Percentiles rank a stretch among this genome's conserved stretches.
Evolutionary conservation across 35 echinoderm and acorn worm genomes (phyloP).

Genomic region (Anneissia japonica): DNA sequence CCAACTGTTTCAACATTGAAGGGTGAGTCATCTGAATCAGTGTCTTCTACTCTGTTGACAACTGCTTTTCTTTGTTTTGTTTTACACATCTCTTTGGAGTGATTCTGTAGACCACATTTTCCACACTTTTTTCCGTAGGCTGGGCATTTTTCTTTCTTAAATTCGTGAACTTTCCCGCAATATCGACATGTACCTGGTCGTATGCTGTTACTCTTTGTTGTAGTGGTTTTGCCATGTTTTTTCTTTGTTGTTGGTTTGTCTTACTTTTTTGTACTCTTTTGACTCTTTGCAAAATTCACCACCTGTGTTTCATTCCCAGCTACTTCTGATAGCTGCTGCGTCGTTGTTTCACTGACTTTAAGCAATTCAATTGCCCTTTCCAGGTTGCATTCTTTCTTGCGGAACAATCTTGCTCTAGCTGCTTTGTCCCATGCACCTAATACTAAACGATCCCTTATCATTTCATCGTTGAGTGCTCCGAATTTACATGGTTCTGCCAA

Average conservation of each 20-base stretch:
- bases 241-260: not conserved
- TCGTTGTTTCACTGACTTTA: constrained; percentile 21
- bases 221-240: not conserved
- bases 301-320: too few species aligned
- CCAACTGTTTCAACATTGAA: too few species aligned
- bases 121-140: constrained; percentile 15
- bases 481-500: constrained; percentile 28
- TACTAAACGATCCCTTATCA: constrained; percentile 42
- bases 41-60: too few species aligned
- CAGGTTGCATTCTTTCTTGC: constrained; percentile 12
- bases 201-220: not conserved
- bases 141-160: constrained; percentile 12
- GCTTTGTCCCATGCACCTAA: constrained; percentile 6
- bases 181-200: constrained; percentile 8
- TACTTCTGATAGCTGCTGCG: not conserved
- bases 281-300: too few species aligned
- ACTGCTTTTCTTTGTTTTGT: not conserved
- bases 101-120: not conserved
- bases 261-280: too few species aligned
- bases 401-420: constrained; percentile 1
- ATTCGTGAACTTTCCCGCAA: constrained; percentile 25
- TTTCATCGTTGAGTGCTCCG: constrained; percentile 3
- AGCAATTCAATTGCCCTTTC: constrained; percentile 16
- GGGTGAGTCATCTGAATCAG: too few species aligned
- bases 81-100: not conserved